A percentile compares a stretch with the other conserved stretches of the same genome.
phyloP scores from a whole-genome alignment of 92 coral and sea anemone genomes.

The Meandrina meandrites region DNA sequence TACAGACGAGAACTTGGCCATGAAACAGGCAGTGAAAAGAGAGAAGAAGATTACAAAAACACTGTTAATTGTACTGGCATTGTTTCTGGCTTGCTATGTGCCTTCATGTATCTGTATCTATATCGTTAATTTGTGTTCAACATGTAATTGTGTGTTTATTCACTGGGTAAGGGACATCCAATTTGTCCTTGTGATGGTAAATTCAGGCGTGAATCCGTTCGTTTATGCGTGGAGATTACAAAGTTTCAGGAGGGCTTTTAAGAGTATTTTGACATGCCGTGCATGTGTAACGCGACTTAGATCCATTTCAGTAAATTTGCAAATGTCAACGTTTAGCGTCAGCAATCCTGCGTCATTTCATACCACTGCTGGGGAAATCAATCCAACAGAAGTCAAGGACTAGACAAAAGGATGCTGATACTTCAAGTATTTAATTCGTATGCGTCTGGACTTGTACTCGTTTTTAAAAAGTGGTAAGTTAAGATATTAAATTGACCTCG shows the following conservation, averaged over 20 bases:
- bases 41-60: conserved; percentile 60
- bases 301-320: neutral
- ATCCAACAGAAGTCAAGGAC: neutral
- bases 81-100: conserved; percentile 46
- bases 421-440: no score
- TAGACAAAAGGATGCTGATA: neutral
- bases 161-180: conserved; percentile 54
- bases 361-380: neutral
- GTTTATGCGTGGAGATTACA: conserved; percentile 56
- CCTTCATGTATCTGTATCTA: conserved; percentile 53
- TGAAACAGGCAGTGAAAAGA: conserved; percentile 37
- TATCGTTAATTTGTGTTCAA: conserved; percentile 41
- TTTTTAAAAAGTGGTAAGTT: no score
- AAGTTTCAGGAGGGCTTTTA: conserved; percentile 39
- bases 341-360: neutral
- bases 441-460: no score
- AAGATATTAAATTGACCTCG: no score
- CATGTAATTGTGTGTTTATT: conserved; percentile 42
- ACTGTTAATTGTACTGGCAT: conserved; percentile 25
- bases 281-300: conserved; percentile 1
- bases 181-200: conserved; percentile 43
- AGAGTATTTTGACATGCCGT: conserved; percentile 32
- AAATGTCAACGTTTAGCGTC: neutral
- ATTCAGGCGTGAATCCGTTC: conserved; percentile 56
- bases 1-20: conserved; percentile 36